Evolutionary conservation across 2,888 invertebrate genomes (phyloP).

Genomic region (Phlogophora meticulosa): DNA sequence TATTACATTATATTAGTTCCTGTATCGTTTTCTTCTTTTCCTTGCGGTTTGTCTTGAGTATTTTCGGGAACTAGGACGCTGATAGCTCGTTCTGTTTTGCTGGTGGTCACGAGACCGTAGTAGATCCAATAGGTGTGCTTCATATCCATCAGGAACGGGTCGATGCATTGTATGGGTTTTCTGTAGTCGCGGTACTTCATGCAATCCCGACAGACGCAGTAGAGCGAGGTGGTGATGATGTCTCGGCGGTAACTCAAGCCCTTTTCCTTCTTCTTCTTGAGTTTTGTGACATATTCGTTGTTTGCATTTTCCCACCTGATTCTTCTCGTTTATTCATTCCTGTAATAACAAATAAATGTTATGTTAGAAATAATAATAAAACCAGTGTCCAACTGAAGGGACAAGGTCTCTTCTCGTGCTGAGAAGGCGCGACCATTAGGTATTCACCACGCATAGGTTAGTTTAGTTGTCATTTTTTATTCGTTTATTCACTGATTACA

Average conservation of each 20-base stretch:
- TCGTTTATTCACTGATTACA: too few relatives aligned
- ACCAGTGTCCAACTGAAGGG: too few relatives aligned
- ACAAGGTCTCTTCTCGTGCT: too few relatives aligned
- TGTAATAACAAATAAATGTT: conserved; percentile 13
- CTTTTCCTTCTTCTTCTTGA: not conserved
- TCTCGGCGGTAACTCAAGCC: not conserved
- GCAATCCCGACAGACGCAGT: conserved; percentile 34
- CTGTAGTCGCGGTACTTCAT: conserved; percentile 24
- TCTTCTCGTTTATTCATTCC: conserved; percentile 9
- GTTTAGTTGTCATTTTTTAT: too few relatives aligned
- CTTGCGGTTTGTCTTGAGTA: not conserved
- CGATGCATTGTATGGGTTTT: conserved; percentile 36
- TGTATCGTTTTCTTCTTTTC: not conserved
- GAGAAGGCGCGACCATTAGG: too few relatives aligned
- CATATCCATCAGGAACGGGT: conserved; percentile 43
- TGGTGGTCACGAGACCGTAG: conserved; percentile 39
- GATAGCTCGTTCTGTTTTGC: conserved; percentile 42
- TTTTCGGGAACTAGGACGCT: not conserved
- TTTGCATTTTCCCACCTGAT: conserved; percentile 8
- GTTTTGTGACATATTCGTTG: not conserved
- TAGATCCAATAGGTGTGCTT: conserved; percentile 50
- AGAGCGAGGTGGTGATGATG: conserved; percentile 5
- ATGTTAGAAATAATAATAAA: not conserved
- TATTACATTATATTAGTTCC: not conserved
- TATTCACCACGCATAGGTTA: too few relatives aligned